Evolutionary conservation across 2,797 vertebrate genomes (phyloP).

Genomic region (Anas flavirostris): DNA sequence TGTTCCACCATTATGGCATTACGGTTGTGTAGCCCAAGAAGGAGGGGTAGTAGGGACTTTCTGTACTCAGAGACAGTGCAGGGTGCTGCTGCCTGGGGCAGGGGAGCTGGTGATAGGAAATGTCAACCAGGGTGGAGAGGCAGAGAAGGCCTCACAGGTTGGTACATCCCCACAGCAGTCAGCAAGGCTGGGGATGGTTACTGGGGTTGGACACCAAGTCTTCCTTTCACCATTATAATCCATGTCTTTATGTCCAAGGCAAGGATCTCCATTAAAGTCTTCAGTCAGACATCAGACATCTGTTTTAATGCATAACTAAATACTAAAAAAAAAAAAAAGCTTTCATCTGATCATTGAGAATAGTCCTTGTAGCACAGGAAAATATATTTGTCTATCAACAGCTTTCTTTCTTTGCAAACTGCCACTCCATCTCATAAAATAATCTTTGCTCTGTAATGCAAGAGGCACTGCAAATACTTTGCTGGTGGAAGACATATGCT

Average conservation of each 20-base stretch:
- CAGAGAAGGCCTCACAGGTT: neutral
- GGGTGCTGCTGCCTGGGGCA: neutral
- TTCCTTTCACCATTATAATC: neutral
- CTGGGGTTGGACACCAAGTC: neutral
- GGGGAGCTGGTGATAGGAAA: neutral
- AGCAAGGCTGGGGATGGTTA: fast-evolving
- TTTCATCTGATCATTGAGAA: neutral
- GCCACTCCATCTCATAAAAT: neutral
- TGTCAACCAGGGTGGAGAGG: neutral
- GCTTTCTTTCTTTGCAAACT: neutral
- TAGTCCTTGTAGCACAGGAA: neutral
- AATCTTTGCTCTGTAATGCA: neutral
- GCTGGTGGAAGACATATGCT: neutral
- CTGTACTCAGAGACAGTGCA: neutral
- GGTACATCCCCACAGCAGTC: neutral
- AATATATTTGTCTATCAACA: neutral
- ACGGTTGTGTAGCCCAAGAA: fast-evolving
- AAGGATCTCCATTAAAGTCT: neutral
- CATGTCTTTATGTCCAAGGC: neutral
- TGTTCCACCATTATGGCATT: neutral
- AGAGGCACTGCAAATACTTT: neutral
- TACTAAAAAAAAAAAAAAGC: neutral
- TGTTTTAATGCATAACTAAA: neutral
- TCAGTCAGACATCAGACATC: neutral
- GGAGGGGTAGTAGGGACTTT: fast-evolving